Conservation (phyloP, 1,140 invertebrate genomes). For the Vanessa atalanta region DNA sequence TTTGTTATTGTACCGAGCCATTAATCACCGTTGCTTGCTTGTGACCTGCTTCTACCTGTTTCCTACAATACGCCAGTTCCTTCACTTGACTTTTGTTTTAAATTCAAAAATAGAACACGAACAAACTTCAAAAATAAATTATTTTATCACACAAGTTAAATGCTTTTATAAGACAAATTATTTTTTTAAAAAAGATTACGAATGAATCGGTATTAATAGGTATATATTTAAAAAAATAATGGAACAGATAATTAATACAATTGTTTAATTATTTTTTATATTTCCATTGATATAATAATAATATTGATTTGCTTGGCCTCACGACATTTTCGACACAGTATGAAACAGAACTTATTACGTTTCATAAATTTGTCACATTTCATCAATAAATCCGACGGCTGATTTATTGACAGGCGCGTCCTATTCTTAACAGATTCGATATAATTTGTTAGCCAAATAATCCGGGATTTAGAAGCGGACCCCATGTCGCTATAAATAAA, state of each 20-base stretch:
- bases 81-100: constrained; percentile 35
- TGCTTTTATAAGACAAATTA: no score
- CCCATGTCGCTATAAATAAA: constrained; percentile 73
- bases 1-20: constrained; percentile 57
- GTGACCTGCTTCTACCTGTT: constrained; percentile 41
- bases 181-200: no score
- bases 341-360: constrained; percentile 47
- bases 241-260: no score
- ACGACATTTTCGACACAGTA: constrained; percentile 34
- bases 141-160: neutral
- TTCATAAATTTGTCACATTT: constrained; percentile 64
- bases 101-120: constrained; percentile 24
- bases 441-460: constrained; percentile 79
- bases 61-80: constrained; percentile 42
- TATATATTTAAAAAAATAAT: no score
- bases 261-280: no score
- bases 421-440: constrained; percentile 75
- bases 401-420: constrained; percentile 74
- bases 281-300: neutral
- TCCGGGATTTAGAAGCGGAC: constrained; percentile 71
- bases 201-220: no score
- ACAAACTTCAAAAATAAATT: constrained; percentile 2
- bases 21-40: constrained; percentile 53
- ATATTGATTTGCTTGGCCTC: neutral
- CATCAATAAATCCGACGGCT: constrained; percentile 70